Conservation (phyloP, 2,888 invertebrate species). For the Synanthedon tipuliformis region DNA sequence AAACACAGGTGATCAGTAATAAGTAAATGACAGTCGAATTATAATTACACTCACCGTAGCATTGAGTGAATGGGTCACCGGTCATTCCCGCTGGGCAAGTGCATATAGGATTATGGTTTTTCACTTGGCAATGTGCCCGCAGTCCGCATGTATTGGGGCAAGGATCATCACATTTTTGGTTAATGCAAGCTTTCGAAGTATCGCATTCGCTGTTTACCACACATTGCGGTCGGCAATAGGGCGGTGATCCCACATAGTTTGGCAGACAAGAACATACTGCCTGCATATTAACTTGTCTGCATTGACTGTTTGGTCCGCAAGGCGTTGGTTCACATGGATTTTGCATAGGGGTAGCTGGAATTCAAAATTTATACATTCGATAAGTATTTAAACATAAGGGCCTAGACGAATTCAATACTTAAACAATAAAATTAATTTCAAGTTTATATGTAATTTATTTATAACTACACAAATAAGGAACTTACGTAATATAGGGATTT, state of each 20-base stretch:
- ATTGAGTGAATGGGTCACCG: constrained; percentile 87
- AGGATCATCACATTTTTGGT: constrained; percentile 88
- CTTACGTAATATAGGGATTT: constrained; percentile 56
- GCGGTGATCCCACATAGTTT: constrained; percentile 82
- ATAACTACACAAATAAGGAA: constrained; percentile 1
- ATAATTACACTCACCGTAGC: constrained; percentile 72
- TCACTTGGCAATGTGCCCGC: constrained; percentile 83
- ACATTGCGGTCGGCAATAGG: constrained; percentile 86
- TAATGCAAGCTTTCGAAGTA: constrained; percentile 83
- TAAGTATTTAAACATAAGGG: too few species aligned
- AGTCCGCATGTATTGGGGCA: constrained; percentile 90
- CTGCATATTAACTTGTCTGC: constrained; percentile 81
- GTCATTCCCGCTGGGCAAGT: constrained; percentile 86
- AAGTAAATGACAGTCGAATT: neutral
- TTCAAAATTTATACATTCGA: neutral
- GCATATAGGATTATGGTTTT: constrained; percentile 89
- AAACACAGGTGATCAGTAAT: too few species aligned
- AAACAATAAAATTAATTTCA: neutral
- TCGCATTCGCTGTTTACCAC: constrained; percentile 89
- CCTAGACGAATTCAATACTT: too few species aligned
- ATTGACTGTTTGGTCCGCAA: constrained; percentile 90
- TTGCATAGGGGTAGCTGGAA: constrained; percentile 51
- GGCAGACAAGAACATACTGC: constrained; percentile 88
- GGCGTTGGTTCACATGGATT: constrained; percentile 87
- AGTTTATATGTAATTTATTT: neutral